Conservation (phyloP, 2,797 vertebrate species). For the Microhierax caerulescens region DNA sequence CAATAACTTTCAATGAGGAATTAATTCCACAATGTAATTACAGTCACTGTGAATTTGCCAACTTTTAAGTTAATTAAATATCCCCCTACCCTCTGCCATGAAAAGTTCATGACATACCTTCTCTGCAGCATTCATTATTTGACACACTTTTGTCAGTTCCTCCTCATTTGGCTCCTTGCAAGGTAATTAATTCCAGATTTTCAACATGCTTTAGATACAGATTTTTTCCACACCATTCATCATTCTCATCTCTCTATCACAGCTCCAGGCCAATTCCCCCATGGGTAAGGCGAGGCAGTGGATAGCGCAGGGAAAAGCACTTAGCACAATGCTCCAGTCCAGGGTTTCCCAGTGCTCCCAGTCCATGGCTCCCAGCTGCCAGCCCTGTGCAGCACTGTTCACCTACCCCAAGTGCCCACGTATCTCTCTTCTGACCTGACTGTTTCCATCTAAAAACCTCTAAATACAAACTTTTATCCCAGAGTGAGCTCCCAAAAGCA, state of each 20-base stretch:
- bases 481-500: not conserved
- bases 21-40: slow-evolving; percentile 45
- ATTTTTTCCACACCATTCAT: not conserved
- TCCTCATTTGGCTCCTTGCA: not conserved
- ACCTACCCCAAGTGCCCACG: rapidly evolving
- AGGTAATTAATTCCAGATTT: slow-evolving; percentile 16
- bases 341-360: not conserved
- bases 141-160: not conserved
- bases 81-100: not conserved
- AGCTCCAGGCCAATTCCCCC: not conserved
- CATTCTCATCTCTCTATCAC: not conserved
- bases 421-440: not conserved
- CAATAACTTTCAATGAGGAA: not conserved
- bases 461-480: not conserved
- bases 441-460: not conserved
- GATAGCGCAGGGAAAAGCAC: not conserved
- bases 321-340: rapidly evolving
- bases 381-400: rapidly evolving
- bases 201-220: not conserved
- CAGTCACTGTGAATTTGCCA: not conserved
- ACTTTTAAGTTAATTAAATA: slow-evolving; percentile 42
- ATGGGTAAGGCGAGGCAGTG: not conserved
- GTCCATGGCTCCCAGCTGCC: not conserved
- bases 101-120: slow-evolving; percentile 17
- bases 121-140: slow-evolving; percentile 3